Conservation (phyloP, 2,888 invertebrate genomes). For the Listrodromus nycthemerus region DNA sequence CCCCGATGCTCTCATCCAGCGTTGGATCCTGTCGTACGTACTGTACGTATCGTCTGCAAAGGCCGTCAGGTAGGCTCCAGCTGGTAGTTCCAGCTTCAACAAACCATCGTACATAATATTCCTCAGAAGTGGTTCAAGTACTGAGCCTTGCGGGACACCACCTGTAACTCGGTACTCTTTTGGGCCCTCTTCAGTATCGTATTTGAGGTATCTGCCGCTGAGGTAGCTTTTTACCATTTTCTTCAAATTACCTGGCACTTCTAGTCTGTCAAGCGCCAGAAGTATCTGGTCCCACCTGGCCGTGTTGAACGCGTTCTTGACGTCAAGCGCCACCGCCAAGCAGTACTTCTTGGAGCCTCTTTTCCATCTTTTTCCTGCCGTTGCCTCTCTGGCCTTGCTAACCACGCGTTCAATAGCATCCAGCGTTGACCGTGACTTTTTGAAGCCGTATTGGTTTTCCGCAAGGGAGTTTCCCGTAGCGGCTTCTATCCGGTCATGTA, state of each 20-base stretch:
- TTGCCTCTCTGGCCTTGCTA: conserved; percentile 37
- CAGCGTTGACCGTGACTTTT: conserved; percentile 44
- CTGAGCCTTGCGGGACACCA: not conserved
- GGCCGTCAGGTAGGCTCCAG: not conserved
- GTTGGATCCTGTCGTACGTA: not conserved
- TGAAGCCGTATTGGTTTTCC: conserved; percentile 62
- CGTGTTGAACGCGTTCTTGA: too few relatives aligned
- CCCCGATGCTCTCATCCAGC: not conserved
- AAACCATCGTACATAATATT: conserved; percentile 2
- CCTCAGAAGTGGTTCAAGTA: not conserved
- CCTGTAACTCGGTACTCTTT: not conserved
- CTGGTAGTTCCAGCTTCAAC: conserved; percentile 1
- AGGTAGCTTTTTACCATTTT: conserved; percentile 67
- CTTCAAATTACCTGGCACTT: conserved; percentile 61
- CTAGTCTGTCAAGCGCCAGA: conserved; percentile 45
- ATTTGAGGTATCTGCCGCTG: conserved; percentile 50
- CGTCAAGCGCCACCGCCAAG: conserved; percentile 34
- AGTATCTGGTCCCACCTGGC: conserved; percentile 43
- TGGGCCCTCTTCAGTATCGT: not conserved
- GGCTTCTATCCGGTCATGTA: too few relatives aligned
- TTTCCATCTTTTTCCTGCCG: conserved; percentile 52
- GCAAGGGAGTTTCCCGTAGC: conserved; percentile 24
- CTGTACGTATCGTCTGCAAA: conserved; percentile 19
- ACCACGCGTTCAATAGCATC: conserved; percentile 55
- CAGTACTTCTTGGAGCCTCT: conserved; percentile 40